Conservation (phyloP, 1,140 invertebrate species). For the Apis mellifera region DNA sequence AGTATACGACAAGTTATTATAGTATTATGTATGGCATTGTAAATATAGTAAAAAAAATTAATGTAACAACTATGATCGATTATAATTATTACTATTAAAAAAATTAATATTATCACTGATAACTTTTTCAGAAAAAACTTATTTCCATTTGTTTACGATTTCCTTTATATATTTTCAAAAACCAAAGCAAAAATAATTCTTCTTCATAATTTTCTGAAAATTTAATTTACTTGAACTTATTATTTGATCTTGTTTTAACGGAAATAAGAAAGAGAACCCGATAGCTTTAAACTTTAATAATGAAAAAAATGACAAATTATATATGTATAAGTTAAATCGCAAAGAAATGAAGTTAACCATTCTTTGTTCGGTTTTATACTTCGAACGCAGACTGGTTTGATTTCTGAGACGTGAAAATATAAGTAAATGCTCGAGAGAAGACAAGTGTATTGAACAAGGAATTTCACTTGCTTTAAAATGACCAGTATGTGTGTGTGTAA, state of each 20-base stretch:
- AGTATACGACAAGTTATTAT: slow-evolving; percentile 79
- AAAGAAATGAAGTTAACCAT: slow-evolving; percentile 39
- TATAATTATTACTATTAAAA: slow-evolving; percentile 52
- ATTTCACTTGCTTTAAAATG: neutral
- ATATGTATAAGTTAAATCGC: neutral
- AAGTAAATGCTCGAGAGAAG: neutral
- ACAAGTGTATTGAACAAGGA: neutral
- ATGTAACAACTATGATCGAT: slow-evolving; percentile 64
- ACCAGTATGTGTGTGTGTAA: neutral
- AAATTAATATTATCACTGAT: slow-evolving; percentile 26
- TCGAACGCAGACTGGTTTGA: slow-evolving; percentile 5
- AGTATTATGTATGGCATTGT: slow-evolving; percentile 73
- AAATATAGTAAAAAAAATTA: slow-evolving; percentile 75
- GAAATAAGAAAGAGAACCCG: neutral
- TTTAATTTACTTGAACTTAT: neutral
- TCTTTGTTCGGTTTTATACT: slow-evolving; percentile 40
- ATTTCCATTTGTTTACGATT: slow-evolving; percentile 6
- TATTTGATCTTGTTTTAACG: neutral
- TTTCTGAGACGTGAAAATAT: slow-evolving; percentile 1
- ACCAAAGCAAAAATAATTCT: neutral
- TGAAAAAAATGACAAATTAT: neutral
- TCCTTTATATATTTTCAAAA: neutral
- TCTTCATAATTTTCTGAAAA: neutral
- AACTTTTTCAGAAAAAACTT: slow-evolving; percentile 6
- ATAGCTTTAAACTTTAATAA: slow-evolving; percentile 23